Percentiles rank a stretch among this genome's conserved stretches.
These are phyloP conservation scores for Cantharis nigra DNA, from an alignment of 2,888 invertebrate genomes.

Conservation along the genomic window DNA sequence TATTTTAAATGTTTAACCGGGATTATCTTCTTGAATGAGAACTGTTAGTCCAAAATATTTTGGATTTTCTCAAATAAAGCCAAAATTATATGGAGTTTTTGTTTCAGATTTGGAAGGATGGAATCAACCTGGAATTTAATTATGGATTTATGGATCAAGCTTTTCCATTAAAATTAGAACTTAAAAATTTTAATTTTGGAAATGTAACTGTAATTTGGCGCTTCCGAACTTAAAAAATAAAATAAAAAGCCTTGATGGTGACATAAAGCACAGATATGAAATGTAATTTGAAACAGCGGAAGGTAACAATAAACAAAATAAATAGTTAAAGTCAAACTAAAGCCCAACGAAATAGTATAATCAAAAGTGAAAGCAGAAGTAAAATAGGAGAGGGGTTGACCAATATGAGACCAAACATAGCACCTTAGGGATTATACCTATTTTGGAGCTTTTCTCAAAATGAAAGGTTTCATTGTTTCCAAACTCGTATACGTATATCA, in stretches of 20 bases:
- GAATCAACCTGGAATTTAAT: no score
- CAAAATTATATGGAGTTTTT: not conserved
- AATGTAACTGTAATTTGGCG: not conserved
- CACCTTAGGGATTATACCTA: constrained; percentile 28
- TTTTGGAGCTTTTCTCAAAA: constrained; percentile 26
- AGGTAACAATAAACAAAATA: not conserved
- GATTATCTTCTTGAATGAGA: no score
- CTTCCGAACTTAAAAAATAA: not conserved
- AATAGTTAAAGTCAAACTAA: constrained; percentile 13
- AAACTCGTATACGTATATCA: constrained; percentile 19
- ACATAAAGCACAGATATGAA: not conserved
- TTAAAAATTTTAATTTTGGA: not conserved
- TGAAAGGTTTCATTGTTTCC: constrained; percentile 30
- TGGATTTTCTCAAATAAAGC: no score
- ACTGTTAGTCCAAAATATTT: no score
- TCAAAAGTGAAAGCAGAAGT: constrained; percentile 26
- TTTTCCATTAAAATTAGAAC: no score
- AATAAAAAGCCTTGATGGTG: not conserved
- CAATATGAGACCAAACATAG: constrained; percentile 27
- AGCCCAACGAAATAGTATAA: constrained; percentile 22
- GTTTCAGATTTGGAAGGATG: not conserved
- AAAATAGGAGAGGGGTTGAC: constrained; percentile 26
- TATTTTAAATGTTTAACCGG: no score
- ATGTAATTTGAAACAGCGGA: not conserved
- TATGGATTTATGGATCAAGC: no score